Base-by-base conservation (phyloP, 2,113 vertebrate species). In the Cololabis saira region DNA sequence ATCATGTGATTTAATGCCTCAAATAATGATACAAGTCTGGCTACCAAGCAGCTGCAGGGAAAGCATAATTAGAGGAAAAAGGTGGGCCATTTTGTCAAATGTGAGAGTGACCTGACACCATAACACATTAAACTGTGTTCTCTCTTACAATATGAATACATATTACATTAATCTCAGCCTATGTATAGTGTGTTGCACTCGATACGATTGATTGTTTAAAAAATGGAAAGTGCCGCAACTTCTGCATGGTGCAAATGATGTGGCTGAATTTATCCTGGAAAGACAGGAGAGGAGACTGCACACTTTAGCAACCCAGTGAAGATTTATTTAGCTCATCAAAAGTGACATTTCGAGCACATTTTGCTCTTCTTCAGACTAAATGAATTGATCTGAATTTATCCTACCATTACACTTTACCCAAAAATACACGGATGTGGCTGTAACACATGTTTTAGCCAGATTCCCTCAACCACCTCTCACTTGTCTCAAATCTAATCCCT, bases 401-500 rank as follows among this genome's bases (percentile, higher is more conserved):
- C 30, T 18, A n/a, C 18, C 55, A 61, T 50, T 65, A 51, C 17
- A 49, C 2, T 64, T 71, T 52, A 18, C 27, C 5, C 22, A 54
- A 57, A 50, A 68, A 56, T 1, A 0, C 27, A 51, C 51, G 61
- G 59, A 42, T 53, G 49, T 58, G 49, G 13, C 44, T 61, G 19
- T 27, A 49, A 64, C 65, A 76, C n/a, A 47, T 50, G 4, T 27
- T 57, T 15, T 56, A 76, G 54, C 70, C 48, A 49, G 19, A 61
- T 63, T 60, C 65, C 49, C 60, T 63, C 22, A 70, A 62, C 55
- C 50, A 75, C 51, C 14, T 77, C 65, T 44, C 64, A 41, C 62
- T 54, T 43, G 67, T 61, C 66, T 80, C 62, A 17, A 57, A 57
- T 66, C 71, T 82, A 84, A 90, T 87, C 78, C 74, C 63, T 68